Base-by-base conservation (phyloP, 2,888 invertebrate genomes). In the Eilema griseolum region DNA sequence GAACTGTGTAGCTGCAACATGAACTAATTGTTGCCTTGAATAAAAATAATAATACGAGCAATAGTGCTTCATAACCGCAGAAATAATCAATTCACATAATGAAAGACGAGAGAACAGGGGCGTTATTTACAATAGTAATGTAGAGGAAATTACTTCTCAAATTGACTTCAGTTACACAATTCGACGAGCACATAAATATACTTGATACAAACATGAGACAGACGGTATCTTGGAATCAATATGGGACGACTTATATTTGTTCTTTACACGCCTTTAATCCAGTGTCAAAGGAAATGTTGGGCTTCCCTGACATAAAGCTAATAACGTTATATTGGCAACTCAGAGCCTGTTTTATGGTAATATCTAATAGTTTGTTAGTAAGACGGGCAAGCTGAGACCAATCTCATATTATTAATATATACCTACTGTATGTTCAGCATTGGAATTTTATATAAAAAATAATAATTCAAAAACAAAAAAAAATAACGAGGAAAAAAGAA, bases 251-350 rank as follows among this genome's bases (percentile, higher is more conserved):
- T 84, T 81, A 82, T 86, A 83, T 81, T 79, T 81, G 70, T 71
- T 78, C 81, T 80, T 81, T 75, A 74, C 80, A 80, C 76, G 82
- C 80, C 77, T 82, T 80, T 86, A 87, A 87, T 85, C 79, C 76
- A 73, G 73, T 78, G 83, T 88, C 86, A 87, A 87, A 87, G 85
- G 75, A 77, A 75, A 72, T 82, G 78, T 70, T 71, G 73, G 72
- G 75, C 83, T 79, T 78, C 82, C 78, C 81, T 79, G 77, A 80
- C 84, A 84, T 81, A 84, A 87, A 84, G 80, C 81, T 82, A 82
- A 83, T 83, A 83, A 83, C 75, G 72, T 85, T 88, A 85, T 76
- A 83, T 84, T 82, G 79, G 78, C 74, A 80, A 77, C 74, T 75
- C 72, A 63, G 73, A 74, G 75, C 78, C 74, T 79, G 82, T 82